These are phyloP conservation scores for Himalopsyche anomala DNA, from an alignment of 2,888 invertebrate species.

Conservation along the genomic window DNA sequence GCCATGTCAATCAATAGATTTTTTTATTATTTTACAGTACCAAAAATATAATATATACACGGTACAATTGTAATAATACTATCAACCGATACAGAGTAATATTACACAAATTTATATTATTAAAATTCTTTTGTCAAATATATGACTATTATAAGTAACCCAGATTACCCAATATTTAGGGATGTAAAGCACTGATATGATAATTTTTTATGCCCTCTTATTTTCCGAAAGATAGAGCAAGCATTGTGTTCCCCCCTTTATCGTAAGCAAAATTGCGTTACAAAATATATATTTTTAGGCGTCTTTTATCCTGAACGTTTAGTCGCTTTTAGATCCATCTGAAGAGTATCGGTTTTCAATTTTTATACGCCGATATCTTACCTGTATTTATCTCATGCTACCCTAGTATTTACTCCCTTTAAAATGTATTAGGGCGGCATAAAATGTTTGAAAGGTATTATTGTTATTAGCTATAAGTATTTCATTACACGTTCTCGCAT, in stretches of 20 bases:
- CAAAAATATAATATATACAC: too few relatives aligned
- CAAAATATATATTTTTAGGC: background rate
- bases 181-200: too few relatives aligned
- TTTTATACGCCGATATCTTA: slow-evolving; percentile 14
- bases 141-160: too few relatives aligned
- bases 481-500: slow-evolving; percentile 36
- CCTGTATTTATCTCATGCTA: slow-evolving; percentile 27
- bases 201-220: too few relatives aligned
- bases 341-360: slow-evolving; percentile 18
- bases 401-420: slow-evolving; percentile 17
- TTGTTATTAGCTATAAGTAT: slow-evolving; percentile 39
- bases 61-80: too few relatives aligned
- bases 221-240: too few relatives aligned
- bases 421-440: slow-evolving; percentile 31
- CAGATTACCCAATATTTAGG: too few relatives aligned
- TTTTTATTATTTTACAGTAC: too few relatives aligned
- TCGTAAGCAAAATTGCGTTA: background rate
- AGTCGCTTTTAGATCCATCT: slow-evolving; percentile 1
- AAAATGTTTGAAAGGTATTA: slow-evolving; percentile 1
- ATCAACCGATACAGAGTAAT: too few relatives aligned
- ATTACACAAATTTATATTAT: too few relatives aligned
- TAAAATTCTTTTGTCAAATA: too few relatives aligned
- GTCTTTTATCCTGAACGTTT: background rate
- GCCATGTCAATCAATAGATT: too few relatives aligned
- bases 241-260: background rate